These are phyloP conservation scores for Drosophila prolongata DNA, from an alignment of 2,888 invertebrate species.

Conservation along the genomic window DNA sequence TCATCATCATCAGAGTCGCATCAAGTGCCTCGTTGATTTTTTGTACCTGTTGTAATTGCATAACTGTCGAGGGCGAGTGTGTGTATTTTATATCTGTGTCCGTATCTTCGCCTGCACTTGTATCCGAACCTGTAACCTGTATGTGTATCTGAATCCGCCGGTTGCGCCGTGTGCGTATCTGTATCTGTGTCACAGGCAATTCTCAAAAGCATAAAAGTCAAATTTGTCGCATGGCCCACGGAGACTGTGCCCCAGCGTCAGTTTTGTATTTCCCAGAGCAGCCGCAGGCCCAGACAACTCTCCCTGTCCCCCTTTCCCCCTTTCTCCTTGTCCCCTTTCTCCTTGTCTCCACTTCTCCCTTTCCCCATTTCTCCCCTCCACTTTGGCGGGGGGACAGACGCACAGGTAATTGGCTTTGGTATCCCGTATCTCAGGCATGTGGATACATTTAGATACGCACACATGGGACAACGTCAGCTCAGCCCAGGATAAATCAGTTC, in stretches of 20 bases:
- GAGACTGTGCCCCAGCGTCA: conserved; percentile 56
- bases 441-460: conserved; percentile 69
- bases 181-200: conserved; percentile 70
- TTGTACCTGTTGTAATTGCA: conserved; percentile 64
- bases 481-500: not conserved
- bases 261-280: conserved; percentile 61
- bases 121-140: conserved; percentile 10
- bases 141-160: conserved; percentile 30
- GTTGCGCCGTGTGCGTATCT: conserved; percentile 17
- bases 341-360: not conserved
- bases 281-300: conserved; percentile 51
- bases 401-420: conserved; percentile 74
- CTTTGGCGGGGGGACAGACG: conserved; percentile 16
- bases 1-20: conserved; percentile 41
- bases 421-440: conserved; percentile 65
- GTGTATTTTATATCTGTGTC: conserved; percentile 17
- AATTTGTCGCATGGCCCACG: conserved; percentile 76
- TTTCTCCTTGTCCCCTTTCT: not conserved
- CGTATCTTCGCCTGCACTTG: not conserved
- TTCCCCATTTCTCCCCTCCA: not conserved
- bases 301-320: not conserved
- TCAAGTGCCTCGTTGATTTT: conserved; percentile 58
- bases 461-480: conserved; percentile 10
- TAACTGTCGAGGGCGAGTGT: conserved; percentile 44
- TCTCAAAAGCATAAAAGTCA: conserved; percentile 77